A percentile compares a stretch with the other conserved stretches of the same genome.
Evolutionary conservation across 2,113 vertebrate species (phyloP).

Genomic region (Sialia sialis): DNA sequence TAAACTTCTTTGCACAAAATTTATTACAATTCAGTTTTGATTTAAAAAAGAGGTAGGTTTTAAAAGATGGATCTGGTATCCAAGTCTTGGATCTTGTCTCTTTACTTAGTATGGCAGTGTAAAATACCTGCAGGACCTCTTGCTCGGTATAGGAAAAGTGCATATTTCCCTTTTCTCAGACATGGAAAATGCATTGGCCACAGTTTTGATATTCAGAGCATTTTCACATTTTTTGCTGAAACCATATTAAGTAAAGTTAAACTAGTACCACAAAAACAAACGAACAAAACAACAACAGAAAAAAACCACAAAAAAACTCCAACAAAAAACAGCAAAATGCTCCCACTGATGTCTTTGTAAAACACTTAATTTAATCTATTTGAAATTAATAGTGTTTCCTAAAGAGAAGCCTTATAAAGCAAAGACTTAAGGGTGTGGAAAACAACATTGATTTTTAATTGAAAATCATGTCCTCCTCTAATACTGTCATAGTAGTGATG

Average conservation of each 20-base stretch:
- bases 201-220: background rate
- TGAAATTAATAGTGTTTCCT: background rate
- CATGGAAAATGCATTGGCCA: background rate
- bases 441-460: background rate
- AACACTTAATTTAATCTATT: background rate
- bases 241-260: background rate
- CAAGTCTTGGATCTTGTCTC: background rate
- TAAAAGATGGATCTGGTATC: background rate
- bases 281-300: too few relatives aligned
- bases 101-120: background rate
- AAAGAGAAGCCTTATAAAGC: background rate
- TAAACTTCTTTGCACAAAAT: background rate
- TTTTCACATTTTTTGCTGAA: background rate
- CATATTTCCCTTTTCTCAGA: background rate
- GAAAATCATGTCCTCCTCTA: background rate
- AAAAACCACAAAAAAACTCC: background rate
- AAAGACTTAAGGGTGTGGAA: background rate
- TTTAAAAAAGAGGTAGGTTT: background rate
- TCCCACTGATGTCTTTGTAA: background rate
- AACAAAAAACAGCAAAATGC: background rate
- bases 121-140: background rate
- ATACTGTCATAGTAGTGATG: background rate
- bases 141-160: background rate
- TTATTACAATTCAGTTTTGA: background rate
- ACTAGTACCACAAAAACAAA: background rate